Percentiles rank a stretch among this genome's conserved stretches.
phyloP scores from a whole-genome alignment of 2,888 invertebrate genomes.

The Aspidiotus rigidus region DNA sequence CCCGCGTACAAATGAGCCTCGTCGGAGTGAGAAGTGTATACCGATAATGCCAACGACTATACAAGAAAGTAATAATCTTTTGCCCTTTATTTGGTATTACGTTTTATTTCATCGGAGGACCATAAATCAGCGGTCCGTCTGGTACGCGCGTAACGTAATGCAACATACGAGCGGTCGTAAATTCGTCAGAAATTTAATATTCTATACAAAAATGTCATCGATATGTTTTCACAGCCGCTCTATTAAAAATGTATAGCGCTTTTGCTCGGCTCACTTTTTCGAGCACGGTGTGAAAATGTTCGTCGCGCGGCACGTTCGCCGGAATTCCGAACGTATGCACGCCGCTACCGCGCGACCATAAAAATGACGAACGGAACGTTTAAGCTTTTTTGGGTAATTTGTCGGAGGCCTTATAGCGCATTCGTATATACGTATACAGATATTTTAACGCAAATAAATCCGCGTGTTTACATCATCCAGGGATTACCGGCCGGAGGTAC shows the following conservation, averaged over 20 bases:
- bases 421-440: neutral
- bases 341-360: neutral
- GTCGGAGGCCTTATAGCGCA: neutral
- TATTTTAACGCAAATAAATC: constrained; percentile 20
- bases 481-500: constrained; percentile 16
- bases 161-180: neutral
- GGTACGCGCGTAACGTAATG: neutral
- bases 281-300: too few species aligned
- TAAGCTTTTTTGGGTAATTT: neutral
- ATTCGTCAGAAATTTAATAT: constrained; percentile 4
- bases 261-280: neutral
- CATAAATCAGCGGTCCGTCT: too few species aligned
- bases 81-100: too few species aligned
- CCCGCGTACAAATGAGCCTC: too few species aligned
- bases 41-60: too few species aligned
- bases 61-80: too few species aligned
- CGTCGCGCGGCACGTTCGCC: too few species aligned
- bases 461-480: constrained; percentile 22
- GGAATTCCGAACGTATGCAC: too few species aligned
- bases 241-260: neutral
- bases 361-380: neutral
- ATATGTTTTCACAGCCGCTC: constrained; percentile 1
- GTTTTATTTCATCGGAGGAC: too few species aligned
- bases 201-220: constrained; percentile 1
- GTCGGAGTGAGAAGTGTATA: too few species aligned